Evolutionary conservation across 37 sponge, comb jelly and placozoan genomes (phyloP).

Genomic region (Diacarnus erythraeanus): DNA sequence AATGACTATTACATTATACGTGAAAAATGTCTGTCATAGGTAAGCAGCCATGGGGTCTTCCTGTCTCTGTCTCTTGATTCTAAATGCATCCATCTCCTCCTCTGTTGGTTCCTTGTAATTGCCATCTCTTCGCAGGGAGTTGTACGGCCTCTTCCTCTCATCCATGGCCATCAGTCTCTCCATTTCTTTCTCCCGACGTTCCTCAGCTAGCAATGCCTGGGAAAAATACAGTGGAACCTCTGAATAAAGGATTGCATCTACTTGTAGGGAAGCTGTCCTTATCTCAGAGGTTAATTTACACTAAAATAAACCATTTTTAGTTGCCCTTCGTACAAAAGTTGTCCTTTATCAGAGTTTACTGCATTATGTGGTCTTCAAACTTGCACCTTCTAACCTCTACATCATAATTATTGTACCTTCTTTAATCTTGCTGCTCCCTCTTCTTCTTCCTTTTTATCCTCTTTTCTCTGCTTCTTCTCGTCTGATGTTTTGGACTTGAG

Average conservation of each 20-base stretch:
- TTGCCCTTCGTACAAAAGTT: background rate
- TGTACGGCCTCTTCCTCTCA: slow-evolving; percentile 91
- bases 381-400: no score
- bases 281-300: no score
- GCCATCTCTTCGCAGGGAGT: slow-evolving; percentile 84
- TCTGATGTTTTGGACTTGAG: slow-evolving; percentile 15
- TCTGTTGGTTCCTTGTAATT: slow-evolving; percentile 72
- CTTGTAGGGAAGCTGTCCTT: no score
- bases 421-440: slow-evolving; percentile 47
- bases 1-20: background rate
- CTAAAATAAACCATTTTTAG: no score
- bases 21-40: background rate
- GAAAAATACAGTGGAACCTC: no score
- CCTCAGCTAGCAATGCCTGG: slow-evolving; percentile 59
- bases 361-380: background rate
- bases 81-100: slow-evolving; percentile 95
- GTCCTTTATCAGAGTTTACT: background rate
- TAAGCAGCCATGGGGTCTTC: slow-evolving; percentile 89
- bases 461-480: slow-evolving; percentile 44
- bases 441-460: slow-evolving; percentile 18
- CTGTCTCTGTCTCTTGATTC: slow-evolving; percentile 57
- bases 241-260: no score
- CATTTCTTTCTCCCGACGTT: slow-evolving; percentile 59
- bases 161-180: slow-evolving; percentile 59
- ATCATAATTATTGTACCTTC: no score